Base-by-base conservation (phyloP, 1,140 invertebrate species). In the Drosophila sulfurigaster region DNA sequence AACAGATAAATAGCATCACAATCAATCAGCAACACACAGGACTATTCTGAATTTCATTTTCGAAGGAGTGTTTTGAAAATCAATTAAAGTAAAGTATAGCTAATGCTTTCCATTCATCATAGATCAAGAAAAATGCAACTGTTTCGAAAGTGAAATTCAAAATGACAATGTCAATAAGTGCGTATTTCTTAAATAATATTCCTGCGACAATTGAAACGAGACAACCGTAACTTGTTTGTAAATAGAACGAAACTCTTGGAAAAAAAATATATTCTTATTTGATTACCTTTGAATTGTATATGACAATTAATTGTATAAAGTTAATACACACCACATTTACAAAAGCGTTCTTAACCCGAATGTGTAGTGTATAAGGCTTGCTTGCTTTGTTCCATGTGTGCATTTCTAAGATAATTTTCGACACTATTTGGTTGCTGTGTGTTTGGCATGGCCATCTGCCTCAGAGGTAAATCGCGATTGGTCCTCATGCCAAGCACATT, bases 401-500 rank as follows among this genome's bases (percentile, higher is more conserved):
- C n/a, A 60, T 54, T 67, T 32, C 8, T 10, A 35, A 48, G 15
- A 38, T 64, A 25, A 15, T 28, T 64, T 52, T 51, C 13, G 35
- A 46, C 35, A 5, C 11, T 5, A 62, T 62, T 69, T 20, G 3
- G 10, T 62, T 62, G 35, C 13, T 45, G 2, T 46, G 11, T 35
- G 51, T 56, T 16, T 45, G 57, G 45, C 58, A 16, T 46, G 7
- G 10, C n/a, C 25, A 15, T n/a, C 15, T 60, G 8, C 15, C 54
- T 16, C 28, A n/a, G 5, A 43, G 20, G 38, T 4, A 45, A 5
- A 43, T 48, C 49, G 46, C 45, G 32, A 10, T 11, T 11, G 49
- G 5, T 52, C n/a, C 25, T 52, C 49, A 30, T 13, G 54, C 13
- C 72, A 59, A 28, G 46, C 69, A 67, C 48, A 65, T 72, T 74